Conservation (phyloP, 2,888 invertebrate species). For the Horisme vitalbata region DNA sequence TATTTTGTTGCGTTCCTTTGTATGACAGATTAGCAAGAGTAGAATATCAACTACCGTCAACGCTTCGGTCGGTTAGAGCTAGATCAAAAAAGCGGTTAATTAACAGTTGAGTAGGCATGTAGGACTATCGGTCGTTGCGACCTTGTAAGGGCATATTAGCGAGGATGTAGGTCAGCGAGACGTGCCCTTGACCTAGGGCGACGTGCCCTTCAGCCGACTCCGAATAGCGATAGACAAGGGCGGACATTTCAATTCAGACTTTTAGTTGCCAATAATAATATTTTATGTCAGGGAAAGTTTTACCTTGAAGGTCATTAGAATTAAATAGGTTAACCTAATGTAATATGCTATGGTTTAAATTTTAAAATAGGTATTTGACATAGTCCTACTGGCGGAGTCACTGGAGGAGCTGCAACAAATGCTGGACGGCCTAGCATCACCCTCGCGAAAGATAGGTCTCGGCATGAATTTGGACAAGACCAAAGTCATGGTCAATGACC, state of each 20-base stretch:
- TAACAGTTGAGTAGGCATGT: constrained; percentile 49
- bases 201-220: constrained; percentile 61
- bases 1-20: too few relatives aligned
- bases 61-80: constrained; percentile 10
- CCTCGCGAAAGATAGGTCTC: too few relatives aligned
- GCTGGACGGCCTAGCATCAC: too few relatives aligned
- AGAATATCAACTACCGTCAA: background rate
- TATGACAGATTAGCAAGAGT: too few relatives aligned
- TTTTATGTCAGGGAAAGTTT: constrained; percentile 2
- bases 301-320: background rate
- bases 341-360: too few relatives aligned
- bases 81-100: constrained; percentile 37
- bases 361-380: too few relatives aligned
- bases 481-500: too few relatives aligned
- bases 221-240: constrained; percentile 61
- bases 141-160: constrained; percentile 64
- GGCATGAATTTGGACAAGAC: too few relatives aligned
- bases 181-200: constrained; percentile 74
- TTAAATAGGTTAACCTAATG: too few relatives aligned
- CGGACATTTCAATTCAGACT: constrained; percentile 37
- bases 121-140: constrained; percentile 46
- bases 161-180: constrained; percentile 73
- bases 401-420: too few relatives aligned
- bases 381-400: too few relatives aligned
- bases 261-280: constrained; percentile 24